Base-by-base conservation (phyloP, 2,113 vertebrate genomes). In the Papio anubis region DNA sequence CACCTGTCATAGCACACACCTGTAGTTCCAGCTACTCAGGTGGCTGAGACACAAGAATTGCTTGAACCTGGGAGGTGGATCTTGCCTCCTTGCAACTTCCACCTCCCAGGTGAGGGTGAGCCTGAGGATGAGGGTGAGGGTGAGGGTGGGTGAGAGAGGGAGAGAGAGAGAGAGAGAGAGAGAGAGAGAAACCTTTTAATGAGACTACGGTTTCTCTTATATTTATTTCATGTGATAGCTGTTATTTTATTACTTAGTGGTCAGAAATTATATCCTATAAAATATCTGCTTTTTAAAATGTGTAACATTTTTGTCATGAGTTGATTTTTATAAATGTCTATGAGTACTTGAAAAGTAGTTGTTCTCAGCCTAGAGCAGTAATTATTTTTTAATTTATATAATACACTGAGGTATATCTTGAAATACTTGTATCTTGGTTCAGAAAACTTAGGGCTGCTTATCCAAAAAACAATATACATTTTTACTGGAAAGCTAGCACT, bases 251-350 rank as follows among this genome's bases (percentile, higher is more conserved):
- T 92, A 80, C 59, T 86, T 84, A 52, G 30, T 45, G 27, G 64
- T 91, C 25, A 38, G 50, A 76, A 85, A n/a, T 80, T 72, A 50
- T 59, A 18, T 35, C 35, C 75, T 72, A 40, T 25, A 43, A 80
- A 59, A 72, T 32, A 73, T 70, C 38, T 70, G 7, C 50, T 72
- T 73, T 87, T 59, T 86, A 35, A 86, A 70, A 52, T 40, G 57
- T 80, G 16, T 43, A 16, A 21, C 27, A 64, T 64, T 59, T 91
- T 95, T 61, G 27, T 35, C 52, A 52, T 11, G 4, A 72, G 27
- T 87, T 38, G 12, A n/a, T 91, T 73, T 92, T 92, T 88, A 92
- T 73, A 81, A 64, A 64, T 64, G 27, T 64, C 27, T 30, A 52
- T 45, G 40, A 4, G 0, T 23, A 5, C 16, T 43, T 80, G 61